Evolutionary conservation across 2,888 invertebrate genomes (phyloP).

Genomic region (Polyommatus iphigenia): DNA sequence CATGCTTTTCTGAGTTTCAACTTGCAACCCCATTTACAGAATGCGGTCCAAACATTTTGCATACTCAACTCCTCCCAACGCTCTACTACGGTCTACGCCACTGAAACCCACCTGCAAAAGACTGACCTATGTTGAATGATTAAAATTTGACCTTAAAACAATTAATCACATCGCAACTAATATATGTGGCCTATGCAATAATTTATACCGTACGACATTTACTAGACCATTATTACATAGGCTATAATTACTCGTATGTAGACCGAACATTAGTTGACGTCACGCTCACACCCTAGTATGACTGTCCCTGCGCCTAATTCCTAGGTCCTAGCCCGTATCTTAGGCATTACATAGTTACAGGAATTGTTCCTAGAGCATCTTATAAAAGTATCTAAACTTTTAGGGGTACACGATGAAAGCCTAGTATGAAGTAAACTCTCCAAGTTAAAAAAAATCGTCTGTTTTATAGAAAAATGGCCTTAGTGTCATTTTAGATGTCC

Average conservation of each 20-base stretch:
- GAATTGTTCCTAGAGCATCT: not conserved
- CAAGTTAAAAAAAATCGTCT: no score
- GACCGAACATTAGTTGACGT: slow-evolving; percentile 17
- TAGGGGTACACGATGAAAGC: no score
- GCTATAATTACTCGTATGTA: slow-evolving; percentile 23
- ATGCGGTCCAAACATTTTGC: no score
- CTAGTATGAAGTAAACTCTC: no score
- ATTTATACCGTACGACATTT: slow-evolving; percentile 14
- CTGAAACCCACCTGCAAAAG: not conserved
- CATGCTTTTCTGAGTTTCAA: no score
- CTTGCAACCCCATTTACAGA: no score
- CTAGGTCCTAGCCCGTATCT: not conserved
- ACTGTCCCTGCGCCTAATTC: not conserved
- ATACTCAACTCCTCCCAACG: no score
- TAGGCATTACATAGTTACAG: not conserved
- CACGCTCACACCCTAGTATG: not conserved
- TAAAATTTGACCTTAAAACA: not conserved
- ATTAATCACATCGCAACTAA: not conserved
- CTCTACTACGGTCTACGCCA: no score
- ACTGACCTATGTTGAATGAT: not conserved
- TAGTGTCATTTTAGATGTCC: no score
- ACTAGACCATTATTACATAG: not conserved
- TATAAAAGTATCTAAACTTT: not conserved
- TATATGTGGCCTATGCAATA: slow-evolving; percentile 1
- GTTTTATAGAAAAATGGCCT: no score